A percentile compares a stretch with the other conserved stretches of the same genome.
Conservation (phyloP, 2,888 invertebrate species). For the Erynnis tages region DNA sequence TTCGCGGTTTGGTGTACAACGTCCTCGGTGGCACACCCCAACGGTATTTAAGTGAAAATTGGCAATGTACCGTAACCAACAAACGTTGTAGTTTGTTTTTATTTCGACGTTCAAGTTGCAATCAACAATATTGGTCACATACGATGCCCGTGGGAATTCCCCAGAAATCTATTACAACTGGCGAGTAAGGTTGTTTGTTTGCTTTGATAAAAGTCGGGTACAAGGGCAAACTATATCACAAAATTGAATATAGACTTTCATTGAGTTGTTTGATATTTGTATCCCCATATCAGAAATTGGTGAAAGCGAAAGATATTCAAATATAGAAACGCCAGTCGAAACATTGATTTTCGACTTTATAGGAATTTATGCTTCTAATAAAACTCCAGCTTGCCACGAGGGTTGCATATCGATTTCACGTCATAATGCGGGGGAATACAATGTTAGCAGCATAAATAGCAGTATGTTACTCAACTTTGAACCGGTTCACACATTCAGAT, state of each 20-base stretch:
- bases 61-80: constrained; percentile 17
- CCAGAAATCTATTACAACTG: constrained; percentile 1
- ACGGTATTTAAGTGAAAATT: constrained; percentile 5
- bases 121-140: constrained; percentile 16
- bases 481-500: too few species aligned
- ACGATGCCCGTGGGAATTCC: constrained; percentile 14
- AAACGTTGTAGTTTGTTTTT: constrained; percentile 7
- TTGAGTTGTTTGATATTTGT: neutral
- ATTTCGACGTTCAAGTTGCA: constrained; percentile 10
- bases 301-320: too few species aligned
- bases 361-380: too few species aligned
- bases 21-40: constrained; percentile 8
- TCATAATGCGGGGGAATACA: too few species aligned
- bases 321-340: too few species aligned
- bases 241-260: constrained; percentile 1
- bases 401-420: too few species aligned
- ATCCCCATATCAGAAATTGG: too few species aligned
- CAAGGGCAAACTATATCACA: constrained; percentile 1
- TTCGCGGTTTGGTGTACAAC: constrained; percentile 29
- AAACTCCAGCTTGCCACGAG: too few species aligned
- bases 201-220: neutral
- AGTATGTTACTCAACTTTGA: too few species aligned
- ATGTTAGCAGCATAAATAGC: too few species aligned
- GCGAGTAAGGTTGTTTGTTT: constrained; percentile 1
- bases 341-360: too few species aligned